phyloP scores from a whole-genome alignment of 2,113 vertebrate species.

The Oreochromis niloticus region DNA sequence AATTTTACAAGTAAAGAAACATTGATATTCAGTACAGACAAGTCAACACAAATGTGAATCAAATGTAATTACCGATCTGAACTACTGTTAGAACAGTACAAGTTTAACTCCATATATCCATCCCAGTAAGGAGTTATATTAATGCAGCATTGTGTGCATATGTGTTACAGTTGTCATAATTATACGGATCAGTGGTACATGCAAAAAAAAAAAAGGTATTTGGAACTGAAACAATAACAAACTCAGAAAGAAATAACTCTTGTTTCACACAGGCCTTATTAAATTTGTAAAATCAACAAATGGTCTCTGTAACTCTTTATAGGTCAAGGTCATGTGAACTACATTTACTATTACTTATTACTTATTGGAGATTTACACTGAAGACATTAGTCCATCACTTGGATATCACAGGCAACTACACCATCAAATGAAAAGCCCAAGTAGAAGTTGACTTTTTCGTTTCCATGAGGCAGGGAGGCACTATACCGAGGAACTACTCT shows the following conservation, averaged over 20 bases:
- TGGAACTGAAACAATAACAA: not conserved
- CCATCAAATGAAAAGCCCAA: conserved; percentile 31
- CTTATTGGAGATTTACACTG: not conserved
- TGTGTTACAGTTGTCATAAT: not conserved
- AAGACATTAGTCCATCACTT: not conserved
- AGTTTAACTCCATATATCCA: not conserved
- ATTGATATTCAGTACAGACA: not conserved
- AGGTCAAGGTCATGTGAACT: accelerated
- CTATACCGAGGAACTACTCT: conserved; percentile 46
- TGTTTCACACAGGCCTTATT: not conserved
- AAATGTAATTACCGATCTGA: not conserved
- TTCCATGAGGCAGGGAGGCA: conserved; percentile 55
- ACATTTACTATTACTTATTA: not conserved
- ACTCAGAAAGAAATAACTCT: not conserved
- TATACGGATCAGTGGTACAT: not conserved
- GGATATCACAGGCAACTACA: conserved; percentile 49
- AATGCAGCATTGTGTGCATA: not conserved
- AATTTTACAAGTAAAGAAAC: not conserved
- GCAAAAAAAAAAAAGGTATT: not conserved
- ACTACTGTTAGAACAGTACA: not conserved
- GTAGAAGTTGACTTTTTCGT: not conserved
- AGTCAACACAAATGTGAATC: accelerated
- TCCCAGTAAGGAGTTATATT: not conserved
- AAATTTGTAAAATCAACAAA: too few species aligned
- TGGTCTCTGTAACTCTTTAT: not conserved